phyloP scores from a whole-genome alignment of 2,888 invertebrate species.

The Nomada goodeniana region DNA sequence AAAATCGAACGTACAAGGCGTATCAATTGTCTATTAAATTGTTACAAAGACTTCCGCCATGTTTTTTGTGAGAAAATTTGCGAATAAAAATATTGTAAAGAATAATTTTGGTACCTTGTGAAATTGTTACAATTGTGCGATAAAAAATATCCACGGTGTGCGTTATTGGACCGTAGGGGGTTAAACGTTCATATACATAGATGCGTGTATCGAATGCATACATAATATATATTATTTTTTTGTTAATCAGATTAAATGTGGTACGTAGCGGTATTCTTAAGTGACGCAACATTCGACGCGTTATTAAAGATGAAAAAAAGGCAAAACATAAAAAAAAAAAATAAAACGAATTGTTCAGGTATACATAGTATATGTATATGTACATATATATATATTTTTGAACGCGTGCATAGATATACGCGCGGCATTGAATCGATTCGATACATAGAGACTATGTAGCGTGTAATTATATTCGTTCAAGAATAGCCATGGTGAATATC shows the following conservation, averaged over 20 bases:
- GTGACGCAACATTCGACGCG: slow-evolving; percentile 47
- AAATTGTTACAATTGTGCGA: background rate
- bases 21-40: background rate
- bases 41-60: no score
- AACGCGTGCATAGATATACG: slow-evolving; percentile 55
- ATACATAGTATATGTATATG: slow-evolving; percentile 9
- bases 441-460: slow-evolving; percentile 30
- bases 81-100: background rate
- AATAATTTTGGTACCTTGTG: background rate
- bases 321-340: background rate
- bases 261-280: slow-evolving; percentile 62
- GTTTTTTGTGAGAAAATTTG: no score
- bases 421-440: slow-evolving; percentile 30
- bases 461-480: slow-evolving; percentile 20
- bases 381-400: slow-evolving; percentile 51
- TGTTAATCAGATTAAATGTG: slow-evolving; percentile 75
- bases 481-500: no score
- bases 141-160: background rate
- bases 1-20: background rate
- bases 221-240: slow-evolving; percentile 46
- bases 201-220: slow-evolving; percentile 67
- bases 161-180: slow-evolving; percentile 35
- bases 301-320: slow-evolving; percentile 11
- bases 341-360: slow-evolving; percentile 37
- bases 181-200: slow-evolving; percentile 48